Base-by-base conservation (phyloP, 2,113 vertebrate genomes). In the Tragulus kanchil region DNA sequence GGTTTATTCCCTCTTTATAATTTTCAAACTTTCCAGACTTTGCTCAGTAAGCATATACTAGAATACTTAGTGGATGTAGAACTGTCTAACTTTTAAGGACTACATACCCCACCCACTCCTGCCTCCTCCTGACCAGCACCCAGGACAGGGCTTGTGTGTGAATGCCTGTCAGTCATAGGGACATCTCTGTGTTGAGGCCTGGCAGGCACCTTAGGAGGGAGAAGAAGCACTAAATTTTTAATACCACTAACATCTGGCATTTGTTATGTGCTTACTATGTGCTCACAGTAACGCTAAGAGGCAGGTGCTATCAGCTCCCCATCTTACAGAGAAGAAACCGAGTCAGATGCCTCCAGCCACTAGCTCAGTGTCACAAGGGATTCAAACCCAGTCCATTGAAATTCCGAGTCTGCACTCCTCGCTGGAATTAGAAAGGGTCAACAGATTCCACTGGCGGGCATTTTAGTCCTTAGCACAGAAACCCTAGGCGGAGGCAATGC, bases 331-430 rank as follows among this genome's bases (percentile, higher is more conserved):
- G 28, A 71, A 42, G 67, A 69, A 48, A 42, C 50, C 21, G 14
- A 73, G 61, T 73, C 9, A 26, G 45, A 48, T 8, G 11, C 28
- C 25, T 48, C 26, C 83, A 59, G 69, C 26, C 61, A 16, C 64
- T 42, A 56, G 8, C 28, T 42, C 17, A 4, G 10, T 2, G 2
- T 56, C 52, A 1, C n/a, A 3, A 19, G 16, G 4, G 21, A 12
- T 31, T 79, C 36, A 52, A 69, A 45, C 25, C 10, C 54, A 71
- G 15, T 54, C 45, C 48, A 3, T 26, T 16, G 13, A 23, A 17
- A 82, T n/a, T 42, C 71, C 56, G n/a, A 75, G 69, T 23, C 59
- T 58, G 5, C 19, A 5, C 25, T 26, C 61, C 71, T 17, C 3
- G 31, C 28, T 58, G 54, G 69, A 58, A 65, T 64, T 59, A 8